Percentiles rank a stretch among this genome's conserved stretches.
phyloP scores from a whole-genome alignment of 2,113 vertebrate species.

The Alligator mississippiensis region DNA sequence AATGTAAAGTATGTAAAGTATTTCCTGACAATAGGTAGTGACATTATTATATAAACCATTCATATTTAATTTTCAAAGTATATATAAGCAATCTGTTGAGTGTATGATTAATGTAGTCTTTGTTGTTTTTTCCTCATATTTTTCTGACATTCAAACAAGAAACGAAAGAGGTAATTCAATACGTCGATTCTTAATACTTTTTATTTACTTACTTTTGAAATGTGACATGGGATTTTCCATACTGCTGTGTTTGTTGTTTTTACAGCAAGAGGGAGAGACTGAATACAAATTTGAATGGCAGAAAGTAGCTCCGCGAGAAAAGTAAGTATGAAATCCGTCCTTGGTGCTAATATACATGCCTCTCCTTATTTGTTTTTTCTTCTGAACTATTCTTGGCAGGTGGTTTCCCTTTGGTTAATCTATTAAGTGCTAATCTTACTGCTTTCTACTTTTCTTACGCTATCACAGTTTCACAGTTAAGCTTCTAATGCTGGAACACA shows the following conservation, averaged over 20 bases:
- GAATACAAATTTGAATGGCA: constrained; percentile 99
- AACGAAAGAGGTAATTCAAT: constrained; percentile 90
- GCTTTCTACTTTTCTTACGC: neutral
- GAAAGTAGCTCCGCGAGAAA: constrained; percentile 95
- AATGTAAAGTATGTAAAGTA: neutral
- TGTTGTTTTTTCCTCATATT: constrained; percentile 44
- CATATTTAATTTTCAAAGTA: neutral
- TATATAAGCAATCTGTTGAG: neutral
- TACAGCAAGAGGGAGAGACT: constrained; percentile 90
- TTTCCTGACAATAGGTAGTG: neutral
- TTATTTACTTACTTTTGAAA: constrained; percentile 33
- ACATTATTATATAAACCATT: neutral
- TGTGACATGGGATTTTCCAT: neutral
- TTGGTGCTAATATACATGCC: neutral
- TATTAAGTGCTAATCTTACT: no score
- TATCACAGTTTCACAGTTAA: neutral
- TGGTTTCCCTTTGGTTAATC: neutral
- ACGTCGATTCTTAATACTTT: constrained; percentile 32
- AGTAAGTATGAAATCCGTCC: constrained; percentile 79
- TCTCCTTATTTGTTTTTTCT: neutral
- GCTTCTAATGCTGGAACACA: neutral
- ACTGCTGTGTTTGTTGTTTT: constrained; percentile 45
- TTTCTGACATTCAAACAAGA: constrained; percentile 84
- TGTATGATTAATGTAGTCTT: neutral
- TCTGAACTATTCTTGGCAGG: no score